Evolutionary conservation across 2,888 invertebrate genomes (phyloP), one percentile per base, ranked within the genome.

Genomic region (Sepiola atlantica): DNA sequence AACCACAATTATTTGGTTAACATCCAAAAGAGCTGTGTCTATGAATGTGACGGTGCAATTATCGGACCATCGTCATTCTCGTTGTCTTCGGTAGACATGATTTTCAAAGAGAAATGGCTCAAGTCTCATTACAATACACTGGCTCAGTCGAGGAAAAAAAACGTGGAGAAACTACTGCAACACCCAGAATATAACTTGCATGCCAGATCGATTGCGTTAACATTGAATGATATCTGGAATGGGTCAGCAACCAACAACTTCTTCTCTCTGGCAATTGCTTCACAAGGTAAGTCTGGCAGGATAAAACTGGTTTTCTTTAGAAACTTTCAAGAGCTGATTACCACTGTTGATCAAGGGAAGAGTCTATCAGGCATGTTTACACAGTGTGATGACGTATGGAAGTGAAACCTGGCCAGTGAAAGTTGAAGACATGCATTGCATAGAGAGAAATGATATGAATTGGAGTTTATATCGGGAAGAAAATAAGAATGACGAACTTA

Each of bases 11-110:
- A 95, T 92, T 96, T 95, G 94, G 95, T 96, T 94, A 96, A 96
- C 95, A 94, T 96, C 14, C 95, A 95, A 95, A 93, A 95, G 94
- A 92, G 96, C 35, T 95, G 96, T 21, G 97, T 97, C 21, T 96
- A 97, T 95, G 95, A 96, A 28, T 97, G 96, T 94, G 97, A 97
- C 94, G 97, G 97, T 3, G 96, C 97, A 0, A 96, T 97, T 92
- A 96, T 96, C 95, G 97, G 97, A 21, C 97, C 97, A 32, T 96
- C 96, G 0, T 96, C 96, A 55, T 97, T 96, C 95, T 97, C 97
- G 14, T 95, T 97, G 32, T 95, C 97, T 14, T 96, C 96, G 21
- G 94, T 95, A 90, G 96, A 97, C 94, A 96, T 97, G 96, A 95
- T 97, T 28, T 96, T 96, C 94, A 97, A 97, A 95, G 96, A 96